Evolutionary conservation across 2,113 vertebrate genomes (phyloP), one percentile per base, ranked within the genome.

Genomic region (Eretmodus cyanostictus): DNA sequence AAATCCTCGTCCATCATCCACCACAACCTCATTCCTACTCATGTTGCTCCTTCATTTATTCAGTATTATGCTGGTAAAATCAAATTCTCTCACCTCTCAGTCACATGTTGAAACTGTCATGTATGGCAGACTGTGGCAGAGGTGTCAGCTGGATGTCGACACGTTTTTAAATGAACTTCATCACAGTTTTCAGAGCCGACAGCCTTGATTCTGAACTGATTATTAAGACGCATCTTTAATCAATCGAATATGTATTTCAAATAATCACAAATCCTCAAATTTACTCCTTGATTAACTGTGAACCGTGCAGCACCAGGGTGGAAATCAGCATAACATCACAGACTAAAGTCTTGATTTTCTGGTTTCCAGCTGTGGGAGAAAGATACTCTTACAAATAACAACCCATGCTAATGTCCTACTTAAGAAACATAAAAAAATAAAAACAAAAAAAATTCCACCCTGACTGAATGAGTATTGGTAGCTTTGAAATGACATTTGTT

Each of bases 241-340:
- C 42, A 81, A 79, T 68, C 22, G 6, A 79, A 80, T 80, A 81
- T 87, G 71, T 90, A 80, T 82, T 82, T 88, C 80, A 87, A 80
- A 90, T n/a, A 89, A 88, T 91, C 73, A 87, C 5, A 59, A 78
- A 82, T 89, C 17, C 19, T 47, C 53, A 89, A 55, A 80, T 88
- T 83, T 81, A 51, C 71, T 85, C 7, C 14, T n/a, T 89, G 90
- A 90, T 92, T 89, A 90, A 86, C 45, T 54, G 53, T 68, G 42
- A 90, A 80, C 68, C 36, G 24, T 86, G 76, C 55, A 16, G 40
- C 79, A 83, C 49, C 24, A 45, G 68, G 51, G 85, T 89, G 38
- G 83, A 79, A 89, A 93, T 92, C 73, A 89, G 79, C 76, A 81
- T 54, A 76, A 81, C 68, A 85, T 84, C 40, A 61, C n/a, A 83